Base-by-base conservation (phyloP, 2,113 vertebrate species). In the Clarias batrachus region DNA sequence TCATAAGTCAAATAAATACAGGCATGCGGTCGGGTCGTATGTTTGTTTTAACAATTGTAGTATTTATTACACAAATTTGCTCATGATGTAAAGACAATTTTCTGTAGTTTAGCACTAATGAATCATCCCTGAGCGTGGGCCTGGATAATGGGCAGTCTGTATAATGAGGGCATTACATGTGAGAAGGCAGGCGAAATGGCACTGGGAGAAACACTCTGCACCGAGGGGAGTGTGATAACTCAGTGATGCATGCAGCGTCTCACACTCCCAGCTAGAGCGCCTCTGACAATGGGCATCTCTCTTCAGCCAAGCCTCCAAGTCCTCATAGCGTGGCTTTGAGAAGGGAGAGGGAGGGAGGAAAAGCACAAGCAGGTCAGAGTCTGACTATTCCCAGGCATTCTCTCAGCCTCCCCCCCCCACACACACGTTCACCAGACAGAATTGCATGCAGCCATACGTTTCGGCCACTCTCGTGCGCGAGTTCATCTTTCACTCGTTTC, bases 401-500 rank as follows among this genome's bases (percentile, higher is more conserved):
- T 81, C 59, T 81, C 79, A 48, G 59, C 66, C 30, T 85, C 25
- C 66, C 83, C 86, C 62, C 48, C 74, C 71, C 16, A n/a, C 25
- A 23, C 19, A 27, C 27, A 81, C 59, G n/a, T 25, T 27, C 60
- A 25, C 87, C 81, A 87, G 56, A 83, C 84, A 66, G 73, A 73
- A 78, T 81, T 66, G 37, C 83, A 59, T 48, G 83, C 17, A 90
- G 76, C 71, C 16, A 2, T 85, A 81, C 82, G 86, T 84, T 79
- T 81, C 87, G 78, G 23, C 87, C 81, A 80, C 85, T 89, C 86
- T 85, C 73, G 56, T 87, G 71, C 81, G 33, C 74, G 83, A 77
- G 90, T 91, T 92, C 89, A 90, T 90, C 88, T 91, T 93, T 93
- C 90, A 90, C 89, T 91, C 77, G 70, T 90, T 90, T 91, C 88